Evolutionary conservation across 2,797 vertebrate genomes (phyloP).

Genomic region (Sebastes itinus): DNA sequence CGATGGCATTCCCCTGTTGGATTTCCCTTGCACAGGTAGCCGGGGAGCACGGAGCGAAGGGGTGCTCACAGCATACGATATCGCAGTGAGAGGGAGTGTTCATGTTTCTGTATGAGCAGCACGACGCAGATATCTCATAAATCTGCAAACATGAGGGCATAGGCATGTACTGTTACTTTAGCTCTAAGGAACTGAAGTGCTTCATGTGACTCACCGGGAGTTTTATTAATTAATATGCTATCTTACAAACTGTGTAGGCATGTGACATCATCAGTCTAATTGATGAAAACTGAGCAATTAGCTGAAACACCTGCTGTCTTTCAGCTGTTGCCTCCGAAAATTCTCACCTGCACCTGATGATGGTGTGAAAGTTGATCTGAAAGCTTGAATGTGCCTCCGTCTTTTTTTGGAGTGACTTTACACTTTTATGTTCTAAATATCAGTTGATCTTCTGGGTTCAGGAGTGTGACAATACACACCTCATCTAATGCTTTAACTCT

Average conservation of each 20-base stretch:
- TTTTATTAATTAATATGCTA: slow-evolving; percentile 4
- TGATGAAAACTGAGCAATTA: background rate
- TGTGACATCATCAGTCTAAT: background rate
- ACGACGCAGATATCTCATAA: background rate
- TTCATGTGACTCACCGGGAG: background rate
- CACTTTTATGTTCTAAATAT: background rate
- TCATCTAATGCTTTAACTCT: background rate
- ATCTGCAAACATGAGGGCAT: background rate
- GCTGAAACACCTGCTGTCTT: background rate
- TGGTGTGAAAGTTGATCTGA: background rate
- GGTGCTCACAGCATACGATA: slow-evolving; percentile 1
- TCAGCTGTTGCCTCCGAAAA: background rate
- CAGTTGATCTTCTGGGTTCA: background rate
- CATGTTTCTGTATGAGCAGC: background rate
- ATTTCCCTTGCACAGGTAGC: slow-evolving; percentile 48
- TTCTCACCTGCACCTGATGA: background rate
- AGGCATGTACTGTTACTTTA: background rate
- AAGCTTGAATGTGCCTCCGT: background rate
- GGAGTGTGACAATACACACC: background rate
- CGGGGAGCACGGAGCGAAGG: slow-evolving; percentile 30
- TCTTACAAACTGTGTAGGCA: background rate
- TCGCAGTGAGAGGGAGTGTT: background rate
- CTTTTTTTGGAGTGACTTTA: background rate
- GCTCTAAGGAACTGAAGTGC: background rate
- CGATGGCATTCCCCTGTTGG: slow-evolving; percentile 37